Conservation (phyloP, 2,888 invertebrate genomes). For the Arctia plantaginis region DNA sequence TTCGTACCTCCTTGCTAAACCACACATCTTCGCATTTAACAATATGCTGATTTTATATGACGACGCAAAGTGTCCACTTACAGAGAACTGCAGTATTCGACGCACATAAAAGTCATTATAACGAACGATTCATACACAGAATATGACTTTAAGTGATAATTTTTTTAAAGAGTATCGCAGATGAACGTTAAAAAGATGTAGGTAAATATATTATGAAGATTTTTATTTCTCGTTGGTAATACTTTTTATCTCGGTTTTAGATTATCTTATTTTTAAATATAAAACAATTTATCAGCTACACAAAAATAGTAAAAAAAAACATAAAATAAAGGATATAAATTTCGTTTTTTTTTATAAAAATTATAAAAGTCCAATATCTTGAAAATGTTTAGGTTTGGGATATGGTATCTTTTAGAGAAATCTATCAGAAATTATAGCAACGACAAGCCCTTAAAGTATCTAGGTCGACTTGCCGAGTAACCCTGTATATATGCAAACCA, state of each 20-base stretch:
- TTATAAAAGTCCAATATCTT: no score
- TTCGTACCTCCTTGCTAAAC: conserved; percentile 39
- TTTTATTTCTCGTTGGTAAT: conserved; percentile 28
- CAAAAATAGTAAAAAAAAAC: no score
- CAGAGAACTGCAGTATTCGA: conserved; percentile 34
- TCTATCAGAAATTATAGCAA: no score
- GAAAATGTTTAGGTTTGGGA: no score
- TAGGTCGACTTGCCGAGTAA: no score
- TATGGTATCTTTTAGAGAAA: no score
- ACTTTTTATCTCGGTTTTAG: conserved; percentile 31
- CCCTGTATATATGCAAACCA: no score
- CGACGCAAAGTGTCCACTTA: conserved; percentile 33
- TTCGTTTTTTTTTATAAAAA: no score
- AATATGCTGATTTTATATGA: conserved; percentile 38
- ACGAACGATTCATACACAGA: conserved; percentile 30
- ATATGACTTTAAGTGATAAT: conserved; percentile 31
- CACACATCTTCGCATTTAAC: conserved; percentile 47
- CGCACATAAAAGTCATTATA: conserved; percentile 39
- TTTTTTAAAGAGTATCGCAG: conserved; percentile 22
- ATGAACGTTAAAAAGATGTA: conserved; percentile 26
- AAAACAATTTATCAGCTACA: no score
- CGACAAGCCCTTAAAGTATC: no score
- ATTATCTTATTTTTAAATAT: conserved; percentile 47
- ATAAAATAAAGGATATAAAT: no score
- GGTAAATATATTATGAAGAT: conserved; percentile 22